Conservation (phyloP, 2,113 vertebrate genomes). For the Labrus mixtus region DNA sequence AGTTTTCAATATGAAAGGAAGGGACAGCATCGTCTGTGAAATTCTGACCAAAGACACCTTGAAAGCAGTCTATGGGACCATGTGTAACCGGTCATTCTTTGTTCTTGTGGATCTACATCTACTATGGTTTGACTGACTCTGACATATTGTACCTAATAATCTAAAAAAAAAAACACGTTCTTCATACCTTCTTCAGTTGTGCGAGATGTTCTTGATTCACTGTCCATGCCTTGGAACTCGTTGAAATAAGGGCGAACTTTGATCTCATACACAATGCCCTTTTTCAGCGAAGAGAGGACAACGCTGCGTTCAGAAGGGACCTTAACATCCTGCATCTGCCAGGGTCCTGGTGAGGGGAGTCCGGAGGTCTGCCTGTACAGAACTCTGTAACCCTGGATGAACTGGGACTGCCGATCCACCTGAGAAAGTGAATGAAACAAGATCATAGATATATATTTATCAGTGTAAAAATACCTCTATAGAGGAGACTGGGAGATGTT, state of each 20-base stretch:
- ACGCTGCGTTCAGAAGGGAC: slow-evolving; percentile 91
- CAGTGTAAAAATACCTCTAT: neutral
- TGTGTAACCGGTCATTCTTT: slow-evolving; percentile 31
- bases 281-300: slow-evolving; percentile 90
- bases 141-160: slow-evolving; percentile 11
- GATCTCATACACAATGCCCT: slow-evolving; percentile 95
- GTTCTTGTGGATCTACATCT: neutral
- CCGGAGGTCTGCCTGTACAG: slow-evolving; percentile 94
- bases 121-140: slow-evolving; percentile 4
- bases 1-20: slow-evolving; percentile 28
- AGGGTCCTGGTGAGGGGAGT: slow-evolving; percentile 85
- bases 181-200: slow-evolving; percentile 94
- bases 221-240: slow-evolving; percentile 99
- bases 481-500: neutral
- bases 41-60: slow-evolving; percentile 16
- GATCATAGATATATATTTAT: slow-evolving; percentile 2
- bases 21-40: neutral
- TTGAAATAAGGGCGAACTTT: slow-evolving; percentile 99
- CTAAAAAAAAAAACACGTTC: neutral
- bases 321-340: slow-evolving; percentile 95
- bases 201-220: slow-evolving; percentile 92
- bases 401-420: slow-evolving; percentile 98
- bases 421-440: slow-evolving; percentile 63
- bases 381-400: slow-evolving; percentile 97
- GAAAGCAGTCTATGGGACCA: slow-evolving; percentile 18